phyloP scores from a whole-genome alignment of 2,888 invertebrate genomes.

The Pecten maximus region DNA sequence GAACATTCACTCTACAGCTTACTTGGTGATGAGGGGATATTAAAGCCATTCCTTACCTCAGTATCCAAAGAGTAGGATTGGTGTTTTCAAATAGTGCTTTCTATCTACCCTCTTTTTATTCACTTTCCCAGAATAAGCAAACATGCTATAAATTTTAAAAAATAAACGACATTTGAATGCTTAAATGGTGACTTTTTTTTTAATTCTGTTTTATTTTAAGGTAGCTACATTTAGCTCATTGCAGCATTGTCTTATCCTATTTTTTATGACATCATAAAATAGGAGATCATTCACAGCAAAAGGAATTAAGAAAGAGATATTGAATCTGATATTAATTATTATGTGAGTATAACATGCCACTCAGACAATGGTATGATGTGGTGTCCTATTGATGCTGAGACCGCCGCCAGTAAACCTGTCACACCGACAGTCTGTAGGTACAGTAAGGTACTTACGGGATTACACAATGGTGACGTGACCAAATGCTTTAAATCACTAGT shows the following conservation, averaged over 20 bases:
- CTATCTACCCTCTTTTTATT: too few species aligned
- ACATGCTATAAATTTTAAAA: too few species aligned
- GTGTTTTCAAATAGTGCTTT: too few species aligned
- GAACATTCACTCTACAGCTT: too few species aligned
- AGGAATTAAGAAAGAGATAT: not conserved
- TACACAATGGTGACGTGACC: not conserved
- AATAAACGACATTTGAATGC: too few species aligned
- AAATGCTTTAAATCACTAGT: not conserved
- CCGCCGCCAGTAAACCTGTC: not conserved
- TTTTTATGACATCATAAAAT: not conserved
- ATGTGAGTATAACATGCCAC: not conserved
- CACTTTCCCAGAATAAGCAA: too few species aligned
- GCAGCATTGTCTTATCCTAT: not conserved
- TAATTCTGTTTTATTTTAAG: too few species aligned
- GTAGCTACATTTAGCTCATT: not conserved
- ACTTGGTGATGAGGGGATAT: too few species aligned
- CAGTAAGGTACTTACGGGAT: constrained; percentile 6
- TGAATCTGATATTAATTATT: not conserved
- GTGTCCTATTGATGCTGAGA: not conserved
- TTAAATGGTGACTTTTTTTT: too few species aligned
- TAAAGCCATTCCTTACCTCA: too few species aligned
- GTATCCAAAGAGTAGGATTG: too few species aligned
- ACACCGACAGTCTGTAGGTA: not conserved
- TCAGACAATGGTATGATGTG: not conserved
- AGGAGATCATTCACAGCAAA: not conserved